Evolutionary conservation across 2,113 vertebrate species (phyloP).

Genomic region (Lepisosteus osseus): DNA sequence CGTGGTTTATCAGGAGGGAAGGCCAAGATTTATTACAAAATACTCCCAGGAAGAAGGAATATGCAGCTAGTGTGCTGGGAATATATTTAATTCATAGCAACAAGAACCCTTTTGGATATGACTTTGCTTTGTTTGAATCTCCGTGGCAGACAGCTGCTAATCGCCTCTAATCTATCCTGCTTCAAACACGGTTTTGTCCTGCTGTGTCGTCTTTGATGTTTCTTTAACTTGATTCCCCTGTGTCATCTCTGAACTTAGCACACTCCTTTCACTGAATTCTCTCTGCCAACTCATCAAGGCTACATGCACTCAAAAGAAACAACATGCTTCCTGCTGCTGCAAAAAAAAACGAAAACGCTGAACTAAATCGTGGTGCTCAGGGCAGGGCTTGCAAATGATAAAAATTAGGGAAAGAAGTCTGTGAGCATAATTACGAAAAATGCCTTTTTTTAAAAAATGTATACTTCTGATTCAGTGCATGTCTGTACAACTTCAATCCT

Average conservation of each 20-base stretch:
- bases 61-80: constrained; percentile 32
- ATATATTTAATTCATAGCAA: constrained; percentile 41
- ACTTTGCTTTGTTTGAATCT: constrained; percentile 53
- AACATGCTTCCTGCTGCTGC: constrained; percentile 18
- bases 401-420: background rate
- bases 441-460: background rate
- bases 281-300: constrained; percentile 24
- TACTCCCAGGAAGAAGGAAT: background rate
- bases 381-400: constrained; percentile 1
- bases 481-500: background rate
- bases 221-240: constrained; percentile 62
- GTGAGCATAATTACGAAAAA: background rate
- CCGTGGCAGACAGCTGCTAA: constrained; percentile 66
- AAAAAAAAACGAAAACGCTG: constrained; percentile 1
- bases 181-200: constrained; percentile 70
- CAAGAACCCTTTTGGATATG: constrained; percentile 53
- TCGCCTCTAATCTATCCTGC: constrained; percentile 68
- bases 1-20: too few relatives aligned
- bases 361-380: background rate
- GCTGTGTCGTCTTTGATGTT: constrained; percentile 71
- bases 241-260: constrained; percentile 65
- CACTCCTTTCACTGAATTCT: constrained; percentile 53
- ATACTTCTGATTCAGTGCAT: background rate
- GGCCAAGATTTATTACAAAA: too few relatives aligned
- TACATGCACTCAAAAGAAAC: constrained; percentile 25